Evolutionary conservation across 2,888 invertebrate species (phyloP), one percentile per base, ranked within the genome.

Genomic region (Platypus cylindrus): DNA sequence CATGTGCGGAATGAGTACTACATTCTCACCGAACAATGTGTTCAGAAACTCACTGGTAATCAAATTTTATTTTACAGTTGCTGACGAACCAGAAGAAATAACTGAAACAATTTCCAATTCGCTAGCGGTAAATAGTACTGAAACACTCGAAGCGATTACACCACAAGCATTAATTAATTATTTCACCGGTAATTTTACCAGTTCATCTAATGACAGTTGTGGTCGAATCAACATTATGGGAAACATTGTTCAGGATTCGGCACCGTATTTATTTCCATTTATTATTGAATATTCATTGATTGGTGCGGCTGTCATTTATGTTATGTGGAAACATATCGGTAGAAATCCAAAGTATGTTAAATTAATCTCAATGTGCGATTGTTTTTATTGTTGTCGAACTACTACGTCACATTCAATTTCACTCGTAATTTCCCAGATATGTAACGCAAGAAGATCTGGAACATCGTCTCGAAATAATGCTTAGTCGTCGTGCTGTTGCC

Each of bases 241-340:
- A 27, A 83, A 78, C 30, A 89, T 91, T 50, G 89, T 91, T 5
- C 77, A 84, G 52, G 90, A 90, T 56, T 84, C 93, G 0, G 87
- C 93, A 7, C 94, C 94, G 1, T 94, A 90, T 61, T 70, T 94
- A 32, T 95, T 87, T 64, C 94, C 94, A 1, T 93, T 93, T 63
- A 90, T 91, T 54, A 87, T 94, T 53, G 89, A 94, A 59, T 94
- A 94, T 65, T 90, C 91, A 43, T 67, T 94, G 45, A 90, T 95
- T 54, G 91, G 91, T 13, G 90, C 93, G 31, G 89, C 91, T 32
- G 91, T 94, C 24, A 80, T 93, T 52, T 93, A 89, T 60, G 85
- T 91, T 33, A 93, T 93, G 87, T 94, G 93, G 93, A 82, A 85
- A 58, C 87, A 87, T 57, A 89, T 90, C 60, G 89, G 89, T 37